A percentile compares a stretch with the other conserved stretches of the same genome.
Conservation (phyloP, 2,113 vertebrate genomes). For the Corvus hawaiiensis region DNA sequence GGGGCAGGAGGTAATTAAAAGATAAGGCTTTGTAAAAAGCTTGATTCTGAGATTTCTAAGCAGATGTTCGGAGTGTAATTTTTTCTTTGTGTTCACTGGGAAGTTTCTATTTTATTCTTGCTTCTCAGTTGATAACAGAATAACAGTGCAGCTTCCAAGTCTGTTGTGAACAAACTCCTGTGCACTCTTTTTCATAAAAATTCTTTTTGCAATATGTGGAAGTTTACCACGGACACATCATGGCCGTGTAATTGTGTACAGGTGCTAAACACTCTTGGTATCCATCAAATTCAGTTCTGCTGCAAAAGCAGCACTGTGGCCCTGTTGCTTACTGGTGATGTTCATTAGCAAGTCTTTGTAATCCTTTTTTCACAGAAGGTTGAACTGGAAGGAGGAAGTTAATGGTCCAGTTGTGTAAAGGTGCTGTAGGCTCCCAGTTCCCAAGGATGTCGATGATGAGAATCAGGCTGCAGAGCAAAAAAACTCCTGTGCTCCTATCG, state of each 20-base stretch:
- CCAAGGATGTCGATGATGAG: neutral
- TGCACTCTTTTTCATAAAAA: neutral
- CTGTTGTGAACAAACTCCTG: neutral
- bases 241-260: neutral
- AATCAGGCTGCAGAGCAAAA: neutral
- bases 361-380: neutral
- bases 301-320: neutral
- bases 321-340: neutral
- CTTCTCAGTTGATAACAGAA: neutral
- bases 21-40: neutral
- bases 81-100: neutral
- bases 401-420: neutral
- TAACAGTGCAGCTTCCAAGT: neutral
- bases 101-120: neutral
- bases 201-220: neutral
- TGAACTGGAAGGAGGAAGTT: neutral
- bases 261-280: neutral
- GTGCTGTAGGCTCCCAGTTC: neutral
- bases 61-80: neutral
- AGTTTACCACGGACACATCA: neutral
- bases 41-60: neutral
- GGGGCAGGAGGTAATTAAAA: neutral
- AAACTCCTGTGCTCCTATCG: fast-evolving
- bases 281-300: neutral
- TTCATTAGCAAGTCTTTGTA: neutral